Evolutionary conservation across 35 echinoderm and acorn worm genomes (phyloP).

Genomic region (Lytechinus pictus): DNA sequence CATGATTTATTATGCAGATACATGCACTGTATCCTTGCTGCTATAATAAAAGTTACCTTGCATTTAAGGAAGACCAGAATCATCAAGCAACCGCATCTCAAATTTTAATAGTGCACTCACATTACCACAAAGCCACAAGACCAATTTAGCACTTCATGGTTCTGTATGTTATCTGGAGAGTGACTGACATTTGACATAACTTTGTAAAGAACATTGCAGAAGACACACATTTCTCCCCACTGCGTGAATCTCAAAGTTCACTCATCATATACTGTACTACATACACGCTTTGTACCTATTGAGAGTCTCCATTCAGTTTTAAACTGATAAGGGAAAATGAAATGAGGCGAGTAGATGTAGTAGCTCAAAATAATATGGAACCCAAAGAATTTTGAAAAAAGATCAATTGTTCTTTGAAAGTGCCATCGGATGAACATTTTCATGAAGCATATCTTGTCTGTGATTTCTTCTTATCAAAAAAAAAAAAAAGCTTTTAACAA

Average conservation of each 20-base stretch:
- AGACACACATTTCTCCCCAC: not conserved
- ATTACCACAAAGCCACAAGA: conserved; percentile 1
- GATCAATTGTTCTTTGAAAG: no score
- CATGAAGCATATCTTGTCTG: no score
- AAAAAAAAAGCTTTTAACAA: no score
- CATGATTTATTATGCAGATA: not conserved
- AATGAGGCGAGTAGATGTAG: not conserved
- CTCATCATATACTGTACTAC: not conserved
- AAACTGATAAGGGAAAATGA: not conserved
- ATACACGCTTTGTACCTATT: not conserved
- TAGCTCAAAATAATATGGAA: not conserved
- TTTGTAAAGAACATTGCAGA: not conserved
- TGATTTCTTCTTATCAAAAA: no score
- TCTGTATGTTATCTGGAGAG: not conserved
- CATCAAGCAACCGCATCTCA: not conserved
- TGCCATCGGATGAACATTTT: no score
- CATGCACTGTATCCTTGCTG: not conserved
- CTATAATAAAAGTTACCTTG: not conserved
- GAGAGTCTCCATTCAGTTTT: not conserved
- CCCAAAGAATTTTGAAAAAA: not conserved
- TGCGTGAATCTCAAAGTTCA: not conserved
- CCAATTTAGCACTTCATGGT: not conserved
- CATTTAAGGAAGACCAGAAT: not conserved
- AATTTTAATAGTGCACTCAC: not conserved
- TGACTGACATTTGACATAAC: not conserved